phyloP scores from a whole-genome alignment of 2,888 invertebrate species.

The Caprella mutica region DNA sequence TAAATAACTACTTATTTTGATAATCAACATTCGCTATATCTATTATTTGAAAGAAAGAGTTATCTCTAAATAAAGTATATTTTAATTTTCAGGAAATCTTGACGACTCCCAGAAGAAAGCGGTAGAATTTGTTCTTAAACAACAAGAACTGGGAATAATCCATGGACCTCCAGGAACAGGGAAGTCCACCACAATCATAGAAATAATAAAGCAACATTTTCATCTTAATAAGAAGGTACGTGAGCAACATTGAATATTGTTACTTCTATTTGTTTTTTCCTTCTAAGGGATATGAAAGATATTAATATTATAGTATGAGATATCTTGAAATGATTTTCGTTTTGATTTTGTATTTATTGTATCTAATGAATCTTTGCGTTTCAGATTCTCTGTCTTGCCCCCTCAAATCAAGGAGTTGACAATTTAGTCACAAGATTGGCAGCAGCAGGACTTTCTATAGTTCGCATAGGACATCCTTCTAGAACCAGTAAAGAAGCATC shows the following conservation, averaged over 20 bases:
- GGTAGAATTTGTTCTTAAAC: conserved; percentile 44
- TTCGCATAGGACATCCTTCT: conserved; percentile 49
- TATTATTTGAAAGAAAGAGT: too few species aligned
- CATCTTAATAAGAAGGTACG: conserved; percentile 40
- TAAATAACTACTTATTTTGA: too few species aligned
- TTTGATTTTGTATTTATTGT: too few species aligned
- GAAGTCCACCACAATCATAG: conserved; percentile 49
- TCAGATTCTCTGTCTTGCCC: conserved; percentile 47
- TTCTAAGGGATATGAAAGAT: too few species aligned
- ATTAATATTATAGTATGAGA: too few species aligned
- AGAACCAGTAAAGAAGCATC: conserved; percentile 43
- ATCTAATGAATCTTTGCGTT: too few species aligned
- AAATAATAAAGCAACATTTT: conserved; percentile 46
- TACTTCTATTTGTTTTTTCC: too few species aligned
- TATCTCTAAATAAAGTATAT: not conserved
- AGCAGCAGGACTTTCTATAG: conserved; percentile 39
- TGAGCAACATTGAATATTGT: too few species aligned
- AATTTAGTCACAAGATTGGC: conserved; percentile 46
- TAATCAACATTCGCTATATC: too few species aligned
- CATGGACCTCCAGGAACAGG: conserved; percentile 51
- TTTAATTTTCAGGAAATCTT: conserved; percentile 35
- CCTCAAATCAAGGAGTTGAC: conserved; percentile 50
- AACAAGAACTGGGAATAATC: conserved; percentile 45
- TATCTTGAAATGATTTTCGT: too few species aligned
- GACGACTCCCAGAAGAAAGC: conserved; percentile 46